Evolutionary conservation across 2,113 vertebrate genomes (phyloP), one percentile per base, ranked within the genome.

Genomic region (Rana temporaria): DNA sequence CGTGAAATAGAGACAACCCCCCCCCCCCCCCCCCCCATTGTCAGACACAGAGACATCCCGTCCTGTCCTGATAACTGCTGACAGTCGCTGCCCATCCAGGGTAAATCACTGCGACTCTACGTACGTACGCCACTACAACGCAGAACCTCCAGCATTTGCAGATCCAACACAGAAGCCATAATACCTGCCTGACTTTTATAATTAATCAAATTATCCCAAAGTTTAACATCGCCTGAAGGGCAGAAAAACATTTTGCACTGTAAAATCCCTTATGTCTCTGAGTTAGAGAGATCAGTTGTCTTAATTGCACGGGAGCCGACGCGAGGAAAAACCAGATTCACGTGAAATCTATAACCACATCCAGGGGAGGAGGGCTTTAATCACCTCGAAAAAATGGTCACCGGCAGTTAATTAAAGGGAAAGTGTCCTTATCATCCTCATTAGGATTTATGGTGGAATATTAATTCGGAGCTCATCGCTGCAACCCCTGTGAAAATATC

Each of bases 371-470:
- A 96, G 92, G 91, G 90, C 91, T 96, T 96, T 94, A 94, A 95
- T 96, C 95, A 94, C 92, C 91, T 93, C 94, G 95, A 94, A 95
- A 94, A 95, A 96, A 95, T 92, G 94, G 92, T 94, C 95, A 95
- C 95, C 96, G 95, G 94, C 95, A 90, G 91, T 89, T 97, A 97
- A 98, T 98, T 98, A 98, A 96, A 98, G 96, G 95, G 96, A 96
- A 95, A 95, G 89, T 92, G 90, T 87, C 91, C 92, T 91, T 89
- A 84, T 85, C 92, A 90, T 87, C 91, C 92, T 91, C 90, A 84
- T 85, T 91, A 93, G 92, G 90, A 92, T 90, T 92, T 91, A 91
- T 89, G 89, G 90, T 85, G 87, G 92, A 93, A 93, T 94, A 95
- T 93, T 91, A 91, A 90, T 90, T 93, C 89, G 90, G 92, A 84